Conservation (phyloP, 2,113 vertebrate genomes). For the Tinamus guttatus region DNA sequence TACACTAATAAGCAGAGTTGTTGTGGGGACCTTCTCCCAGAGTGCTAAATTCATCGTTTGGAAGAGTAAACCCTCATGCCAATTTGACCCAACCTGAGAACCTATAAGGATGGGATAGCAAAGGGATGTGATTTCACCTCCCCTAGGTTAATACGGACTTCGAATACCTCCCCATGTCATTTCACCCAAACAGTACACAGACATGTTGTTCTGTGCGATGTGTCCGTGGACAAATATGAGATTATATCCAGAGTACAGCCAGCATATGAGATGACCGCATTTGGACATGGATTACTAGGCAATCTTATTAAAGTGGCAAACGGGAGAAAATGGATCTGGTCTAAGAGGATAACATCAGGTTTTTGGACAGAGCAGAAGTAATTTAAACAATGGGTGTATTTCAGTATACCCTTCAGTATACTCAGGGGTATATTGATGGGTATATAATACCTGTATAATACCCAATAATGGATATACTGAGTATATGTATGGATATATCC, state of each 20-base stretch:
- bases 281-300: not conserved
- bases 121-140: not conserved
- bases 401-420: not conserved
- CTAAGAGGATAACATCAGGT: not conserved
- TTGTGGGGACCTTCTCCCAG: not conserved
- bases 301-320: not conserved
- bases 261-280: not conserved
- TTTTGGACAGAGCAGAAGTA: not conserved
- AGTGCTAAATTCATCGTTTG: not conserved
- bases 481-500: not conserved
- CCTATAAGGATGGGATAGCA: not conserved
- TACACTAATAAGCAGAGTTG: not conserved
- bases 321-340: not conserved
- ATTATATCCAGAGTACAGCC: not conserved
- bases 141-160: not conserved
- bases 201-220: not conserved
- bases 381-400: not conserved
- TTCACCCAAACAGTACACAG: not conserved
- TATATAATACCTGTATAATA: too few species aligned
- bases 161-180: not conserved
- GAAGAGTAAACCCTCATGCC: not conserved
- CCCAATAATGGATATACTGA: too few species aligned
- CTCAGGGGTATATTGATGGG: too few species aligned
- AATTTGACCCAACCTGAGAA: not conserved
- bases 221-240: not conserved